Conservation (phyloP, 64 coral and sea anemone genomes). For the Exaiptasia diaphana region DNA sequence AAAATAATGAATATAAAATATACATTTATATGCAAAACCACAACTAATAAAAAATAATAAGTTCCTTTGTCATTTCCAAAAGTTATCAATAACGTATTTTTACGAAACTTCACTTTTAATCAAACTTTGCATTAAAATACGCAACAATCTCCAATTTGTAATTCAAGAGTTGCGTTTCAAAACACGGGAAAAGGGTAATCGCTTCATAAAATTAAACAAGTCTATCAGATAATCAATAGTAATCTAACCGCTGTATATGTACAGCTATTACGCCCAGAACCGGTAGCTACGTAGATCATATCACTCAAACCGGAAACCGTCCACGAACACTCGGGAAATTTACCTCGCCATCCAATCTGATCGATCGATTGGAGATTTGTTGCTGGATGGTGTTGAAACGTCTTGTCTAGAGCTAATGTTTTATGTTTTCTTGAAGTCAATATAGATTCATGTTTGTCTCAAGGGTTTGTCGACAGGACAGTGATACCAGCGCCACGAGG, state of each 20-base stretch:
- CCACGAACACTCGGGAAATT: constrained; percentile 1
- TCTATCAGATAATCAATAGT: not conserved
- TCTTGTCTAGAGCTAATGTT: not conserved
- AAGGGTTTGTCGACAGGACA: constrained; percentile 11
- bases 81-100: too few species aligned
- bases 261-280: not conserved
- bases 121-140: too few species aligned
- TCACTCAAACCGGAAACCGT: not conserved
- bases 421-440: not conserved
- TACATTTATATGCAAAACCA: too few species aligned
- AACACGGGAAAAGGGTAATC: not conserved
- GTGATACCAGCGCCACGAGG: constrained; percentile 8
- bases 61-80: too few species aligned
- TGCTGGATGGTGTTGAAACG: constrained; percentile 1
- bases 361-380: not conserved
- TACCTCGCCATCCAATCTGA: constrained; percentile 6
- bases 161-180: too few species aligned
- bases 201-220: not conserved
- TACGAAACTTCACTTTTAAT: too few species aligned
- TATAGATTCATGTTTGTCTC: not conserved
- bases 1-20: too few species aligned
- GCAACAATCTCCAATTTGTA: too few species aligned
- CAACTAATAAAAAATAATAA: too few species aligned
- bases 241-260: not conserved
- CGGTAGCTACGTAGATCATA: constrained; percentile 18